Evolutionary conservation across 2,888 invertebrate species (phyloP), one percentile per base, ranked within the genome.

Genomic region (Tinea semifulvella): DNA sequence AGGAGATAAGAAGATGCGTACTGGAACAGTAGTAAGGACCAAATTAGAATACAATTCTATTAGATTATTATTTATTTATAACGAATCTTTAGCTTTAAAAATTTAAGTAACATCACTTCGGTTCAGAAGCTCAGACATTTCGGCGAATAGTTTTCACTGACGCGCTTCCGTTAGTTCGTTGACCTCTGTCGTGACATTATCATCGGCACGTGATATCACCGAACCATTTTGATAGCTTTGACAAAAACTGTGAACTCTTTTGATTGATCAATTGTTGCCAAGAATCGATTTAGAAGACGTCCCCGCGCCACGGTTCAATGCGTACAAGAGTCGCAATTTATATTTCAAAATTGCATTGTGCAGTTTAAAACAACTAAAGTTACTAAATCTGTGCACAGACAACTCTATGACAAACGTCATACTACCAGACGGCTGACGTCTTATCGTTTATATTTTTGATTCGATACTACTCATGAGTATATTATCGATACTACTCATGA

Each of bases 141-240:
- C 48, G 48, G 50, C 50, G 47, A 43, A 42, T 44, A 43, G 42
- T 48, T 51, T 50, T 19, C 8, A 27, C 38, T 14, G 39, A 47
- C 13, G 35, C 43, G 36, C 20, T 35, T 44, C 22, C 39, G 47
- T 45, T 45, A 45, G 47, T 43, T 44, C 48, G 45, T 46, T 50
- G 50, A 52, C 48, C 52, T 48, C 42, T 28, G 53, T 56, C 55
- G 53, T 56, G 53, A 56, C 48, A 47, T 48, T 42, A 52, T 50
- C 50, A 51, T 51, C 48, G 52, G 49, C 54, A 51, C 50, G 55
- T 49, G 52, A 49, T 48, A 53, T 49, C 48, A 46, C 35, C 49
- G 44, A 45, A 53, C 7, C 22, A 27, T 35, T 44, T 40, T 27
- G 16, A 42, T 27, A 26, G 42, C 11, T 27, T 27, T 27, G 14